A percentile compares a stretch with the other conserved stretches of the same genome.
These are phyloP conservation scores for Cirrhinus mrigala DNA, from an alignment of 2,797 vertebrate genomes.

Conservation along the genomic window DNA sequence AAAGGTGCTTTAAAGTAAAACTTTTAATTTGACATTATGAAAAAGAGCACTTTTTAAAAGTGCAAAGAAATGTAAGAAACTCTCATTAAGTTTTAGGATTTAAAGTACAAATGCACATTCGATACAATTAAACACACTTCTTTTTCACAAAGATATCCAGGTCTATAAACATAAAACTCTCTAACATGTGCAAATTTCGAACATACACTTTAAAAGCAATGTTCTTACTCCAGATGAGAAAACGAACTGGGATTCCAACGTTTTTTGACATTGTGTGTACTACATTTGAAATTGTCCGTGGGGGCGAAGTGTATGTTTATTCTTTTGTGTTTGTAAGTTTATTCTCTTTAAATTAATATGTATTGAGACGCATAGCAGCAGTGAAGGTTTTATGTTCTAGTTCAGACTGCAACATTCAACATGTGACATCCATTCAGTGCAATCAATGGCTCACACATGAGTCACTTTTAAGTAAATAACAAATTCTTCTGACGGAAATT, in stretches of 20 bases:
- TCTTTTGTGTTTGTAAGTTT: neutral
- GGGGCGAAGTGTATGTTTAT: neutral
- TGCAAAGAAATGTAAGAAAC: neutral
- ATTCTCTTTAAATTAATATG: conserved; percentile 2
- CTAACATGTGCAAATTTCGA: neutral
- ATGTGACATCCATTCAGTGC: conserved; percentile 54
- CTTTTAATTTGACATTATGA: neutral
- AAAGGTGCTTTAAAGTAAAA: conserved; percentile 4
- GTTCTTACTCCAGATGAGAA: neutral
- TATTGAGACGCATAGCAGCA: conserved; percentile 3
- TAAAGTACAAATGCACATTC: neutral
- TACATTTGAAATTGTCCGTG: conserved; percentile 14
- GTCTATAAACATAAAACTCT: neutral
- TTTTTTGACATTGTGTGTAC: conserved; percentile 10
- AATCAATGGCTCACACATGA: conserved; percentile 47
- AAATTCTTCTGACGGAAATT: conserved; percentile 29
- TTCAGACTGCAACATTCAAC: conserved; percentile 16
- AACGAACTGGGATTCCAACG: neutral
- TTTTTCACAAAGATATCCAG: neutral
- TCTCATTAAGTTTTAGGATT: neutral
- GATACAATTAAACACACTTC: neutral
- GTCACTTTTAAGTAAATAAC: conserved; percentile 49
- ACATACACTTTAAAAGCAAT: neutral
- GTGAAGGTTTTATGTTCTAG: neutral
- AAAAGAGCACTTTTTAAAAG: neutral